Evolutionary conservation across 2,113 vertebrate species (phyloP).

Genomic region (Malurus alboscapulatus): DNA sequence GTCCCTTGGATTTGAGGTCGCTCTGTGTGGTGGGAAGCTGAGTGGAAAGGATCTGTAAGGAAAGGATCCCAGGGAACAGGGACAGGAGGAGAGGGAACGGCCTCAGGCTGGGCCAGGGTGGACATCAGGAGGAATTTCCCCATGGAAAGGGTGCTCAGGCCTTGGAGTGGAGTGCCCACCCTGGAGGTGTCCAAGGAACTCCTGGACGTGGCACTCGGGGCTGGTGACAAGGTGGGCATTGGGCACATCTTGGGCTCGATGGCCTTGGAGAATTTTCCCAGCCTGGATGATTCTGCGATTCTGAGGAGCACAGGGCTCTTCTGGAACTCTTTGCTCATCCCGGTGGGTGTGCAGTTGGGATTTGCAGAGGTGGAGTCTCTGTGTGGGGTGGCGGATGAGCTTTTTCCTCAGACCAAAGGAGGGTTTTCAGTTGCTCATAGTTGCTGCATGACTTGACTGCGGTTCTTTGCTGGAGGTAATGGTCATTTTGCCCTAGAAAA

Average conservation of each 20-base stretch:
- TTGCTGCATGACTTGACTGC: not conserved
- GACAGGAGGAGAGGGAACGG: not conserved
- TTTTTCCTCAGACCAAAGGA: not conserved
- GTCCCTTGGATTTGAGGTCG: not conserved
- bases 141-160: accelerated
- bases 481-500: not conserved
- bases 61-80: not conserved
- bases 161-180: accelerated
- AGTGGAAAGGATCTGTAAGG: not conserved
- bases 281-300: accelerated
- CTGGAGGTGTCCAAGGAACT: accelerated
- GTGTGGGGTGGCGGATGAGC: not conserved
- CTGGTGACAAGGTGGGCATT: not conserved
- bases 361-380: not conserved
- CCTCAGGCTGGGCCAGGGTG: not conserved
- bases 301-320: not conserved
- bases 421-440: not conserved
- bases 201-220: accelerated
- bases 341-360: accelerated
- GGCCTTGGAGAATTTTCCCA: not conserved
- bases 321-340: not conserved
- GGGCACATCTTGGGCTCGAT: accelerated
- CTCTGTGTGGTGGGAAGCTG: not conserved
- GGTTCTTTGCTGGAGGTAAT: not conserved
- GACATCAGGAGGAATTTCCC: accelerated